These are phyloP conservation scores for Pseudomugil tenellus DNA, from an alignment of 2,797 vertebrate genomes.

Conservation along the genomic window DNA sequence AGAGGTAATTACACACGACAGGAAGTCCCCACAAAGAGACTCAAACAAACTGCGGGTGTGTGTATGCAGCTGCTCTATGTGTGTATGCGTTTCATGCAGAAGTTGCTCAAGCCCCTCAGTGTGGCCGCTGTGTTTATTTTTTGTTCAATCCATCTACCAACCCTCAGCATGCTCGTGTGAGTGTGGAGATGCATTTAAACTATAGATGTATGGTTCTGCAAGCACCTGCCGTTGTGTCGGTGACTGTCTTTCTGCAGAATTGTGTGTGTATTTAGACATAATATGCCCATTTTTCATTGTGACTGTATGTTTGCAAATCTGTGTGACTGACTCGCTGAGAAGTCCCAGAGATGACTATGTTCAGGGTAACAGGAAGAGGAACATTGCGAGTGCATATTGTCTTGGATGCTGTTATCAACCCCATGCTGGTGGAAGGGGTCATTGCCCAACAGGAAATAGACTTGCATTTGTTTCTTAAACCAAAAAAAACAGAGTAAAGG, in stretches of 20 bases:
- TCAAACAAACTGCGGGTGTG: conserved; percentile 63
- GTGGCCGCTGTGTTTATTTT: conserved; percentile 69
- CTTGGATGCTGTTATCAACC: conserved; percentile 42
- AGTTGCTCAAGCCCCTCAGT: conserved; percentile 63
- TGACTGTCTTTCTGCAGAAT: conserved; percentile 16
- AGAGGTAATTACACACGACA: conserved; percentile 61
- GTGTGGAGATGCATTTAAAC: conserved; percentile 20
- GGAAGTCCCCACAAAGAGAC: conserved; percentile 70
- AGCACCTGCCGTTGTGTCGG: conserved; percentile 38
- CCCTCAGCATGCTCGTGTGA: conserved; percentile 25
- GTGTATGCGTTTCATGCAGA: conserved; percentile 64
- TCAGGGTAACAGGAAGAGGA: conserved; percentile 65
- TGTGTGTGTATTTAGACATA: conserved; percentile 53
- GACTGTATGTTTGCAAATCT: conserved; percentile 48
- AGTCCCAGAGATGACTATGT: conserved; percentile 58
- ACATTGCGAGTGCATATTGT: conserved; percentile 26
- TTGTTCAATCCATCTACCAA: conserved; percentile 57
- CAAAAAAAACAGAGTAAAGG: conserved; percentile 43
- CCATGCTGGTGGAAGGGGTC: conserved; percentile 37
- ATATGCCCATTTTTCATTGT: conserved; percentile 48
- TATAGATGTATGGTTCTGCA: conserved; percentile 28
- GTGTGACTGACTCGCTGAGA: conserved; percentile 53
- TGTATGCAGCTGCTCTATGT: conserved; percentile 69
- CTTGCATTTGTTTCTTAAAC: conserved; percentile 30
- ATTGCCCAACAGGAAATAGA: conserved; percentile 60